Evolutionary conservation across 2,797 vertebrate species (phyloP), one percentile per base, ranked within the genome.

Genomic region (Galagoides demidoff): DNA sequence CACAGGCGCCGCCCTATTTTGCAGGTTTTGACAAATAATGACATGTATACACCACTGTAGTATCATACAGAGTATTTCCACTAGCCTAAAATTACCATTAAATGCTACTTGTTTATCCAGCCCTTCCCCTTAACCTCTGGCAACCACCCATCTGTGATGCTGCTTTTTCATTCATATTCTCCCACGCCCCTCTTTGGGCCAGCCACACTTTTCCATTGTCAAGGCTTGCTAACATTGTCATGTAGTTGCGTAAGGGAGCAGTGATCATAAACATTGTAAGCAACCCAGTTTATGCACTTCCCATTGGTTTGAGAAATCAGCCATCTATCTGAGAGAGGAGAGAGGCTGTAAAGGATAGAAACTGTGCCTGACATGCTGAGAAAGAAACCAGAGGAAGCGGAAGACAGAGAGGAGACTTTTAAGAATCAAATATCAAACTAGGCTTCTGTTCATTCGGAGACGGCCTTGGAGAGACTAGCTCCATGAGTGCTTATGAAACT

Each of bases 211-310:
- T 91, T 43, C 83, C 55, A 27, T 43, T 63, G 55, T 64, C 63
- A 66, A 64, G 23, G 19, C 73, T 81, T 94, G 81, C 73, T 81
- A 85, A 89, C 66, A 76, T 88, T 94, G 91, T 84, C 84, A 49
- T 79, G 63, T 83, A 73, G 55, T 61, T 88, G 77, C 70, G 19
- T 43, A 84, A 73, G n/a, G 49, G 95, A 70, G 27, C 55, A 61
- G 25, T 59, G 59, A 89, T 63, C 61, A 52, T 70, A 70, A 91
- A 87, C 52, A 45, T 66, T 11, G 4, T 78, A 70, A 76, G 6
- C 71, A 70, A 76, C 43, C 74, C 68, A 92, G 45, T 49, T 78
- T 45, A 57, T 76, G 59, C 23, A 43, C 61, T 81, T 68, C 39
- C 66, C 17, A 13, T 49, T 76, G 37, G 49, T 85, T 45, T 92